Evolutionary conservation across 2,797 vertebrate genomes (phyloP), one percentile per base, ranked within the genome.

Genomic region (Bufotes viridis): DNA sequence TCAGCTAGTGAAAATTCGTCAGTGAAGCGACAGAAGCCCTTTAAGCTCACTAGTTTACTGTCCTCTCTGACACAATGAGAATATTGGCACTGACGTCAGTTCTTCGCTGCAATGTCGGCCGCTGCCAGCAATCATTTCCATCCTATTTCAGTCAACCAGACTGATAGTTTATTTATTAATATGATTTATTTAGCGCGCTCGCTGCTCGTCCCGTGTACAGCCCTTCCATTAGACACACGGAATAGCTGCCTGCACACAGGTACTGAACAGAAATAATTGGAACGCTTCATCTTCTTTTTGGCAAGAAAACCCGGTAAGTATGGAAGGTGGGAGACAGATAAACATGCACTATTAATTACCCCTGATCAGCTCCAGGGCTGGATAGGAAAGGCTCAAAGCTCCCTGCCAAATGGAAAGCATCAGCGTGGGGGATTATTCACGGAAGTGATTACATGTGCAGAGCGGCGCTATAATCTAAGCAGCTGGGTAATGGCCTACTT

Each of bases 161-260:
- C 9, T 76, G 20, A 78, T 78, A 24, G 49, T 78, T 78, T 55
- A 78, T 78, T 78, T 78, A 78, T 53, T 78, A 55, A 78, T 78
- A 78, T 78, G 74, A 78, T 78, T 53, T 78, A 78, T 78, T 78
- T 78, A 55, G n/a, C 53, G 53, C 72, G 7, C 51, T 24, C 12
- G 42, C 49, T 49, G 42, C 20, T 24, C 11, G 24, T 78, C 2
- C 42, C 14, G n/a, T 53, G 51, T 55, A 78, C 24, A 24, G 51
- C 5, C 12, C 51, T 4, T 55, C 74, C 74, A 42, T 20, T 1
- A 24, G 49, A 24, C 51, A 24, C 72, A n/a, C 2, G 20, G 72
- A 78, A 53, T 3, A 24, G 74, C 74, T 24, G 22, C 72, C 49
- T 53, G 42, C 20, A 75, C 18, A 51, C 72, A 7, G 74, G 22